Evolutionary conservation across 2,113 vertebrate species (phyloP).

Genomic region (Misgurnus mizolepis): DNA sequence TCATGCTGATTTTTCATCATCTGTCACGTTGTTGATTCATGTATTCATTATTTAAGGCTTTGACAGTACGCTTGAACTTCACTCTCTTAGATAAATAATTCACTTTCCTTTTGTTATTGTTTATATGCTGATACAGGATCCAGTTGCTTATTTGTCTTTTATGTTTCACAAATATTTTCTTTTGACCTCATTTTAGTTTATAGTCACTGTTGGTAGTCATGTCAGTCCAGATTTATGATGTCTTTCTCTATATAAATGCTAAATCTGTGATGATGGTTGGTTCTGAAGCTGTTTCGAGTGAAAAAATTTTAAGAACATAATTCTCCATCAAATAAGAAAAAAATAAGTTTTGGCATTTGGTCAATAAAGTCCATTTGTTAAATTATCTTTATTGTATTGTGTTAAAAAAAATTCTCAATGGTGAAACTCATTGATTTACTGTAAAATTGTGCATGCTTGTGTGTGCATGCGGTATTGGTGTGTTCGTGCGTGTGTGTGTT

Average conservation of each 20-base stretch:
- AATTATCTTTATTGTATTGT: too few species aligned
- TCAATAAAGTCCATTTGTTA: too few species aligned
- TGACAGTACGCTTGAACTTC: slow-evolving; percentile 43
- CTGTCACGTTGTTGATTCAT: neutral
- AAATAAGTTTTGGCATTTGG: too few species aligned
- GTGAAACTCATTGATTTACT: too few species aligned
- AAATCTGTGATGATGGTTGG: neutral
- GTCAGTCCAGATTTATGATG: neutral
- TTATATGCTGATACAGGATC: slow-evolving; percentile 49
- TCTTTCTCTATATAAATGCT: neutral
- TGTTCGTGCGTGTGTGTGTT: too few species aligned
- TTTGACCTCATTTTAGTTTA: slow-evolving; percentile 36
- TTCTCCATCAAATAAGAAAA: too few species aligned
- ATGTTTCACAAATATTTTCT: slow-evolving; percentile 45
- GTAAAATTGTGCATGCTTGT: too few species aligned
- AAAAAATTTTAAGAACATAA: too few species aligned
- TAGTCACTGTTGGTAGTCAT: neutral
- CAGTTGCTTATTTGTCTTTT: slow-evolving; percentile 45
- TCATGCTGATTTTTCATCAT: too few species aligned
- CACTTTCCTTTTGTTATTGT: slow-evolving; percentile 53
- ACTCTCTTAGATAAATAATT: slow-evolving; percentile 41
- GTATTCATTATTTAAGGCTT: slow-evolving; percentile 1
- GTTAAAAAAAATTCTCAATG: too few species aligned
- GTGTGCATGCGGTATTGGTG: too few species aligned
- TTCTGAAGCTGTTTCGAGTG: neutral